Evolutionary conservation across 2,888 invertebrate species (phyloP).

Genomic region (Adelphocoris suturalis): DNA sequence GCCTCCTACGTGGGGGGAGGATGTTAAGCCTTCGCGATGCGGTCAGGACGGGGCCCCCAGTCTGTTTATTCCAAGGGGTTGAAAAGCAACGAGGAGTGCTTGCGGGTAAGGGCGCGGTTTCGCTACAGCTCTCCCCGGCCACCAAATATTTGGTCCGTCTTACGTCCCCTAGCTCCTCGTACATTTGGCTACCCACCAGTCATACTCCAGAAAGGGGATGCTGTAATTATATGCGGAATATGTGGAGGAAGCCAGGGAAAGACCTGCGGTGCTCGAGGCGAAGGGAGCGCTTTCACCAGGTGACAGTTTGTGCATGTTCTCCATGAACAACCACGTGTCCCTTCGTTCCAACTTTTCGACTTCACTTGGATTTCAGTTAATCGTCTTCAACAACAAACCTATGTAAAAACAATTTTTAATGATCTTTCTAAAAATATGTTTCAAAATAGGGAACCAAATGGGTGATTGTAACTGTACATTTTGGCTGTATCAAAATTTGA

Average conservation of each 20-base stretch:
- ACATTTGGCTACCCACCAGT: neutral
- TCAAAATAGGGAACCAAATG: too few species aligned
- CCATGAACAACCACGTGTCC: too few species aligned
- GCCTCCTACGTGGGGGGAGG: constrained; percentile 21
- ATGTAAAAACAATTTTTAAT: too few species aligned
- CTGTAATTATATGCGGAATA: constrained; percentile 66
- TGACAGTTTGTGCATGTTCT: neutral
- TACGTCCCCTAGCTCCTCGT: neutral
- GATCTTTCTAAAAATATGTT: too few species aligned
- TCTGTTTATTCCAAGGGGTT: constrained; percentile 38
- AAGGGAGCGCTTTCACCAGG: neutral
- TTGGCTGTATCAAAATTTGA: too few species aligned
- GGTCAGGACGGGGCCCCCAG: constrained; percentile 58
- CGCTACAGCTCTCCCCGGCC: constrained; percentile 22
- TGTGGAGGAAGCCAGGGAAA: constrained; percentile 36
- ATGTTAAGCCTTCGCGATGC: constrained; percentile 61
- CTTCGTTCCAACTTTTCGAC: too few species aligned
- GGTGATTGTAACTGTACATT: too few species aligned
- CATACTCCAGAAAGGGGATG: constrained; percentile 25
- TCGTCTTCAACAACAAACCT: too few species aligned
- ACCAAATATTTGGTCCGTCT: constrained; percentile 68
- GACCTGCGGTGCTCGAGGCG: constrained; percentile 26
- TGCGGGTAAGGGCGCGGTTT: constrained; percentile 42
- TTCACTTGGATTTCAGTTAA: too few species aligned
- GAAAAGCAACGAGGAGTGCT: constrained; percentile 29